Evolutionary conservation across 2,888 invertebrate genomes (phyloP), one percentile per base, ranked within the genome.

Genomic region (Drosophila infuscata): DNA sequence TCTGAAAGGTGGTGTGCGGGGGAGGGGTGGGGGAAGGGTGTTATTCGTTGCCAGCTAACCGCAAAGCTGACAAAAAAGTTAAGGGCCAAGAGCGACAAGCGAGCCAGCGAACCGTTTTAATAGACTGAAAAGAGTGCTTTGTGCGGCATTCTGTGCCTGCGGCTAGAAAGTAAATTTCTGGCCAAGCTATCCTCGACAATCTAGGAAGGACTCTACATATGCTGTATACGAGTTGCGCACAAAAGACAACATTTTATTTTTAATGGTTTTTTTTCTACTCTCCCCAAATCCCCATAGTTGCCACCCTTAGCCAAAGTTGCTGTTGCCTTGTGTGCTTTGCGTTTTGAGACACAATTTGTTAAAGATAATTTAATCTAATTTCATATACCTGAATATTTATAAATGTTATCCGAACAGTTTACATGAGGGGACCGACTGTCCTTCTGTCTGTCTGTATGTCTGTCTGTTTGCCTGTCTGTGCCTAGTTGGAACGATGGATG

Each of bases 281-380:
- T 12, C 43, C 38, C 36, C 43, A 36, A 25, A 30, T 46, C 32
- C 46, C 32, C 54, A 17, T 25, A 15, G 9, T 56, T 12, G 46
- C 15, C 33, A 33, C 60, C 57, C 57, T 58, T 29, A 56, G 58
- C 32, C 48, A 69, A 70, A 82, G 67, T 82, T 71, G 46, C 46
- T 56, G 61, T 54, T 65, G 68, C 62, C 62, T 76, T 83, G 79
- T 51, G 51, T 51, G 67, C 66, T 59, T 60, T 70, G 66, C 61
- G 53, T 68, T 77, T 83, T 88, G 83, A 66, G 62, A 85, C 86
- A 89, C 90, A 91, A 89, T 89, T 89, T 88, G 77, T 74, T 90
- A 79, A 76, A 83, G 79, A 88, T 89, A 91, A 89, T 90, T 90
- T 91, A 91, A 89, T 89, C 80, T 85, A 82, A 91, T 91, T 91